These are phyloP conservation scores for Metellina segmentata DNA, from an alignment of 2,888 invertebrate species.

Conservation along the genomic window DNA sequence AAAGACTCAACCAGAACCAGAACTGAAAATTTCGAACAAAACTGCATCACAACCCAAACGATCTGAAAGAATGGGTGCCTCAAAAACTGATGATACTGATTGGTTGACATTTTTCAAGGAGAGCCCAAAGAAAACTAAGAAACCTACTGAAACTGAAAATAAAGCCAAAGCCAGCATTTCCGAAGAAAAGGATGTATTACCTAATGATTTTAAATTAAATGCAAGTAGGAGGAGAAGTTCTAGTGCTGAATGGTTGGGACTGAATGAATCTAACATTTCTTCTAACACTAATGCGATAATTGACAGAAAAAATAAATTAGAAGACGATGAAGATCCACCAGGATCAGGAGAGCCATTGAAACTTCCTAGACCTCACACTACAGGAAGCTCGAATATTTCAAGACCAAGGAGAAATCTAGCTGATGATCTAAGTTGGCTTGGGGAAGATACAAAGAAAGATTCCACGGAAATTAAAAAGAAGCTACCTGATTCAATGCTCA, in stretches of 20 bases:
- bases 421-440: conserved; percentile 31
- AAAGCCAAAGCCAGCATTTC: not conserved
- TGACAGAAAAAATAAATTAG: not conserved
- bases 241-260: conserved; percentile 69
- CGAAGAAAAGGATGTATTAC: conserved; percentile 4
- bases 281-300: not conserved
- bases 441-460: not conserved
- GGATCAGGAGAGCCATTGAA: not conserved
- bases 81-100: conserved; percentile 56
- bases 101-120: conserved; percentile 64
- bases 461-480: not conserved
- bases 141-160: conserved; percentile 1
- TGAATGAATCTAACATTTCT: conserved; percentile 44
- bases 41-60: conserved; percentile 22
- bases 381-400: not conserved
- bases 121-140: conserved; percentile 55
- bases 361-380: conserved; percentile 12
- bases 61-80: conserved; percentile 47
- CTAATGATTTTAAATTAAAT: not conserved
- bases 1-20: not conserved
- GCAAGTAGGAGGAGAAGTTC: conserved; percentile 53
- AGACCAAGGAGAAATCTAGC: not conserved
- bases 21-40: not conserved
- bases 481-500: not conserved
- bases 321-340: conserved; percentile 11